Base-by-base conservation (phyloP, 2,888 invertebrate species). In the Ametastegia equiseti region DNA sequence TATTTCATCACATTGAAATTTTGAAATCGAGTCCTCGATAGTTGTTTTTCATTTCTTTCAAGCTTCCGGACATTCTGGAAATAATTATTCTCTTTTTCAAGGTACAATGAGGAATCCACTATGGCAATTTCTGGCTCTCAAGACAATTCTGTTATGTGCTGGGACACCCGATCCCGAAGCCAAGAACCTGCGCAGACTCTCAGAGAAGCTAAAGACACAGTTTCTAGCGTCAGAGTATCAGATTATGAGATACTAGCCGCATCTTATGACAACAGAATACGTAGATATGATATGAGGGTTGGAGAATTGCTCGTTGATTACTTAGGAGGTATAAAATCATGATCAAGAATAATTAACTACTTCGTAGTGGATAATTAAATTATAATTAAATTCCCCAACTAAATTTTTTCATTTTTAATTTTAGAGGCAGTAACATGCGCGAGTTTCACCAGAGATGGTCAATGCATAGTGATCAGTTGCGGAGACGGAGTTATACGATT, bases 21-120 rank as follows among this genome's bases (percentile, higher is more conserved):
- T 4, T 15, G 7, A 27, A 69, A 6, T 54, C 19, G 39, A 23
- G 60, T 27, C 15, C n/a, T 19, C 4, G 19, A 9, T 19, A 23
- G 45, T 23, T 67, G 27, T 65, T 36, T 7, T 36, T 15, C 4
- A 19, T 36, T 19, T 19, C 3, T 36, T 36, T 6, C n/a, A 36
- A 65, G 9, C 42, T n/a, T 1, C 15, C 2, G 6, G n/a, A 36
- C 9, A n/a, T 33, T 19, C 33, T 47, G 30, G 9, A 13, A 27
- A n/a, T 33, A 15, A 15, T 73, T 7, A 60, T 69, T 19, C 1
- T 39, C 23, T 2, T 73, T 50, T 67, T 82, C n/a, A 6, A 93
- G 94, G 85, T 99, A 97, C 91, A 99, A 99, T 91, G 99, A 99
- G 92, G 98, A 99, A 89, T 98, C 98, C 0, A 95, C 97, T 0